Conservation (phyloP, 1,140 invertebrate species). For the Geopemphigus sp. region DNA sequence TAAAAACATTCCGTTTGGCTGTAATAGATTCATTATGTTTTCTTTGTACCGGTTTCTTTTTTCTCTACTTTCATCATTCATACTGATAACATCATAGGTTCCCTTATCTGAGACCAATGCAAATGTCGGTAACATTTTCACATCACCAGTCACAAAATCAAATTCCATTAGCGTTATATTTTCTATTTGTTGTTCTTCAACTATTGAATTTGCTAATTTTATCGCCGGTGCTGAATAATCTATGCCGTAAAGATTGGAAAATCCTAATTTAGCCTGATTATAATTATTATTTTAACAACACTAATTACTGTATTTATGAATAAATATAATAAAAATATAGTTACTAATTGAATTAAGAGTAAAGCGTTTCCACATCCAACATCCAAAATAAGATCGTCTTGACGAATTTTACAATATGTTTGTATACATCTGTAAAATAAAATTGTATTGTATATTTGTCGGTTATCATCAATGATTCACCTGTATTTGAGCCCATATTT, state of each 20-base stretch:
- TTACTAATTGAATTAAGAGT: conserved; percentile 37
- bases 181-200: conserved; percentile 21
- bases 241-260: conserved; percentile 43
- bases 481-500: too few species aligned
- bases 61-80: conserved; percentile 38
- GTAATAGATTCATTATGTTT: conserved; percentile 25
- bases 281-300: conserved; percentile 8
- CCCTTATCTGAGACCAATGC: conserved; percentile 30
- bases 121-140: conserved; percentile 8
- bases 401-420: neutral
- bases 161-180: conserved; percentile 28
- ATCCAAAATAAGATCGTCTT: conserved; percentile 28
- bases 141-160: conserved; percentile 24
- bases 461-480: too few species aligned
- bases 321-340: neutral
- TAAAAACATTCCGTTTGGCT: conserved; percentile 30
- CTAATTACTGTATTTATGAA: neutral
- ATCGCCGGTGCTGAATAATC: conserved; percentile 45
- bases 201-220: conserved; percentile 36
- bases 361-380: conserved; percentile 42
- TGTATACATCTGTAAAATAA: conserved; percentile 37
- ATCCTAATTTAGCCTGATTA: conserved; percentile 44
- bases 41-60: conserved; percentile 33
- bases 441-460: too few species aligned
- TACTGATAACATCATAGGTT: conserved; percentile 41